These are phyloP conservation scores for Phlogophora meticulosa DNA, from an alignment of 2,888 invertebrate species.

Conservation along the genomic window DNA sequence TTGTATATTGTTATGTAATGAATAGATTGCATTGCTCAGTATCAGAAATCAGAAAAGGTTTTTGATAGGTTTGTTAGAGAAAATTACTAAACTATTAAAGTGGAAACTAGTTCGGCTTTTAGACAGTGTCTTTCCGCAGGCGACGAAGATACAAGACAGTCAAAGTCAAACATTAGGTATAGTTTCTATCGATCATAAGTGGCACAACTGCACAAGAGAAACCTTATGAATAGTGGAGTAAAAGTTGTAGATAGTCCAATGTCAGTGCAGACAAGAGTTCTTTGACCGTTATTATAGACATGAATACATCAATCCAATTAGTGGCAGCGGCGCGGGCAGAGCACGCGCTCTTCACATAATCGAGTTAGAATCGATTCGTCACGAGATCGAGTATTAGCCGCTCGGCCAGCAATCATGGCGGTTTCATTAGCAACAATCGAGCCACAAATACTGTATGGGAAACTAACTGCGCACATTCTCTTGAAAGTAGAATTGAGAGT, in stretches of 20 bases:
- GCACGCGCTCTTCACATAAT: conserved; percentile 70
- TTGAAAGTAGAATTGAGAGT: conserved; percentile 26
- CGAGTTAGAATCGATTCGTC: conserved; percentile 81
- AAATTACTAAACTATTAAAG: not conserved
- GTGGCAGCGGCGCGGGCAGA: conserved; percentile 55
- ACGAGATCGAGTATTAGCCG: conserved; percentile 68
- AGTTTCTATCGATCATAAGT: conserved; percentile 14
- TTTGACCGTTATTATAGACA: conserved; percentile 63
- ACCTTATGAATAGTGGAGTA: conserved; percentile 53
- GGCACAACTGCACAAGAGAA: too few species aligned
- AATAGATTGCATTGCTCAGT: not conserved
- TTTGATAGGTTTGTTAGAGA: not conserved
- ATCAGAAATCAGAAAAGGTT: not conserved
- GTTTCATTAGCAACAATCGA: conserved; percentile 46
- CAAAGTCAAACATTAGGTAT: not conserved
- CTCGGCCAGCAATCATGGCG: conserved; percentile 38
- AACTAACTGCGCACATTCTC: conserved; percentile 31
- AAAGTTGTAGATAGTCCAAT: conserved; percentile 62
- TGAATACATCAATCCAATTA: conserved; percentile 69
- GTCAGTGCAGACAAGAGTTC: conserved; percentile 65
- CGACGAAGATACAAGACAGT: not conserved
- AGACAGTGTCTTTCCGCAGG: not conserved
- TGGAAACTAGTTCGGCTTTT: not conserved
- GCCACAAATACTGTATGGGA: conserved; percentile 35
- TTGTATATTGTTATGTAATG: not conserved